Conservation (phyloP, 2,888 invertebrate genomes). For the Xestia c-nigrum region DNA sequence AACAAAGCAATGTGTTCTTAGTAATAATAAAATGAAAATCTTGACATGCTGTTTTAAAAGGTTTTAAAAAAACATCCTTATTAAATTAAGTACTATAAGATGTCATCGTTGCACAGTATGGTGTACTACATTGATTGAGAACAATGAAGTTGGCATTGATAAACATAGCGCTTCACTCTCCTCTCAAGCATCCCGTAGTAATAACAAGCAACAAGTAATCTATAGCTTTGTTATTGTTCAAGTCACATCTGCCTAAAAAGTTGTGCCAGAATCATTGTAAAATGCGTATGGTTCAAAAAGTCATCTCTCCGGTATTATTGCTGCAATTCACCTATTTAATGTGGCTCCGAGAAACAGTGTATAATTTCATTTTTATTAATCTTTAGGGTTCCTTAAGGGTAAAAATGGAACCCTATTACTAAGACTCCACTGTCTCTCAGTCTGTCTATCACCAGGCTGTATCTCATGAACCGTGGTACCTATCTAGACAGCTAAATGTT, state of each 20-base stretch:
- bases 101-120: background rate
- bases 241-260: background rate
- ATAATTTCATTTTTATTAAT: background rate
- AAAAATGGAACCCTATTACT: no score
- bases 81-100: background rate
- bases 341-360: background rate
- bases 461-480: no score
- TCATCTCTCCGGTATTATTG: background rate
- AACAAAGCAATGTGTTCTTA: background rate
- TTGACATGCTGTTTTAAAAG: accelerated
- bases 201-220: constrained; percentile 14
- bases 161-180: background rate
- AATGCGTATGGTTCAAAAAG: background rate
- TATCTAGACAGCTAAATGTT: no score
- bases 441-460: no score
- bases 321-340: background rate
- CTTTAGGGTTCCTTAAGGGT: no score
- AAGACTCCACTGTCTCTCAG: no score
- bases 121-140: background rate
- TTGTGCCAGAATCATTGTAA: background rate
- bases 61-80: background rate
- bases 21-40: background rate
- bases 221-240: background rate
- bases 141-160: background rate
- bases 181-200: background rate